Conservation (phyloP, 1,140 invertebrate species). For the Pachypeltis micranthus region DNA sequence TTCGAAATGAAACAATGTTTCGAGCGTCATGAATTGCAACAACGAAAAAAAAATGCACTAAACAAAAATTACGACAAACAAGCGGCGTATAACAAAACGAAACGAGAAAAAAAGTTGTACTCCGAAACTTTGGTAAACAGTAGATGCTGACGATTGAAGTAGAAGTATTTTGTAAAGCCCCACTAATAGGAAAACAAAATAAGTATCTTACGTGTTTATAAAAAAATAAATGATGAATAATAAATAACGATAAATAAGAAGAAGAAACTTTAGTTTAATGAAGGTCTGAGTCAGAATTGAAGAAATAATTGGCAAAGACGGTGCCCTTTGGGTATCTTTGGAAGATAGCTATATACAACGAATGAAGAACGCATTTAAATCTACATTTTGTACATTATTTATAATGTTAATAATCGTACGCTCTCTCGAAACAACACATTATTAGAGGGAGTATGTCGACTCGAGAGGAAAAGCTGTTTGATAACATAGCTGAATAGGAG, state of each 20-base stretch:
- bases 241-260: not conserved
- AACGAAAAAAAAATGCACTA: no score
- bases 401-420: no score
- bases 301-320: not conserved
- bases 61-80: no score
- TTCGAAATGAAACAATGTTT: no score
- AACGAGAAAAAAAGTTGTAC: no score
- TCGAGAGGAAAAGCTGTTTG: not conserved
- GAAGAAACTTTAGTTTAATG: not conserved
- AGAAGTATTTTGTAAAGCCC: no score
- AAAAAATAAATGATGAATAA: not conserved
- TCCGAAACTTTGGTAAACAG: no score
- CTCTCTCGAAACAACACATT: no score
- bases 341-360: conserved; percentile 8
- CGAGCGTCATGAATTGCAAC: no score
- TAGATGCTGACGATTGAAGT: no score
- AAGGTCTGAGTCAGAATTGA: no score
- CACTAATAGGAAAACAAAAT: not conserved
- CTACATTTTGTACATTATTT: conserved; percentile 1
- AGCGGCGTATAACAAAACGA: no score
- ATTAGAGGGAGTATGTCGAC: not conserved
- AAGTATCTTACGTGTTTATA: not conserved
- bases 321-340: conserved; percentile 2
- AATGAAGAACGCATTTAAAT: conserved; percentile 1
- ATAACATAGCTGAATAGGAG: not conserved